Evolutionary conservation across 2,888 invertebrate genomes (phyloP), one percentile per base, ranked within the genome.

Genomic region (Cheiracanthium punctorium): DNA sequence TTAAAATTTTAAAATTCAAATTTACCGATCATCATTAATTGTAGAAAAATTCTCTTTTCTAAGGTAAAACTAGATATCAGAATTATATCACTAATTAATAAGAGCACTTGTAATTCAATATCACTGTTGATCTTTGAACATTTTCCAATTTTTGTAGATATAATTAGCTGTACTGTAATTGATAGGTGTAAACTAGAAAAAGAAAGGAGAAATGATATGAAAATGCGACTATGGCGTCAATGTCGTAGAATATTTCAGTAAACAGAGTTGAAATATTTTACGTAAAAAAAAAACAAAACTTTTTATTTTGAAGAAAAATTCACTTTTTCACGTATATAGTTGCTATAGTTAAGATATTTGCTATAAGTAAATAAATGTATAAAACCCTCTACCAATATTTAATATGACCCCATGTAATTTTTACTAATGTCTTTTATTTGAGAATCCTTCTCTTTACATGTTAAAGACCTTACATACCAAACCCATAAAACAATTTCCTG

Each of bases 141-240:
- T 2, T 14, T 48, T 14, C 8, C 8, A 48, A 17, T 48, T 2
- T 48, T 17, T 48, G 48, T 48, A 58, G 58, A 24, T 5, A 58
- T 24, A 58, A 58, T 1, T 58, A 58, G 58, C n/a, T 58, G 58
- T 58, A 58, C 24, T 58, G n/a, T n/a, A n/a, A 58, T 48, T 48
- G 14, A 58, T 58, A 24, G 1, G 24, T 24, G 24, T 24, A 58
- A 14, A 48, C 4, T 24, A 58, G 24, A 24, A 24, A 24, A 2
- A 24, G 24, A 58, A 7, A 24, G 12, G 24, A 24, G 4, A 5
- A 58, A 58, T 24, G 58, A 58, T 7, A 58, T 58, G 48, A 48
- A 58, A 48, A 24, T 58, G 58, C 58, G 58, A 58, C 58, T 58
- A 24, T 58, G 58, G 58, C 58, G 58, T 58, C 58, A 58, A 58